Base-by-base conservation (phyloP, 2,888 invertebrate species). In the Philhelius pedissequus region DNA sequence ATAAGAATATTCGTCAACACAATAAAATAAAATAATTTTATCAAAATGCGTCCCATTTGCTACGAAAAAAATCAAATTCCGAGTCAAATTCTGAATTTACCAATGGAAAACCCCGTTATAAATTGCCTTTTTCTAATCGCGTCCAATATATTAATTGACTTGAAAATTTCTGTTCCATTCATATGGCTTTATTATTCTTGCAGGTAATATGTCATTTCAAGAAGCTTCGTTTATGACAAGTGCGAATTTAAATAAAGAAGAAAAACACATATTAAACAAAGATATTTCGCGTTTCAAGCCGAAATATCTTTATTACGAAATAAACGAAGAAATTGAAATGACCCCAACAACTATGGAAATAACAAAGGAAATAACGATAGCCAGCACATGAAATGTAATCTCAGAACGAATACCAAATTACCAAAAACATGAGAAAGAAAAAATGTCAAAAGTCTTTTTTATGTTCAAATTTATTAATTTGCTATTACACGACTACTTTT, bases 251-350 rank as follows among this genome's bases (percentile, higher is more conserved):
- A 89, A 89, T 62, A 89, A 89, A 48, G 82, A 86, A 69, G 87
- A 87, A 9, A 89, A 88, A 25, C 86, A 87, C 27, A 79, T 87
- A 4, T 86, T 90, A 64, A 86, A 87, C 0, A 88, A 88, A 0
- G 88, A 90, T 6, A 81, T 87, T 32, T 45, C 86, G 0, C 87
- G 88, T 18, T 90, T 89, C 8, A 88, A 87, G n/a, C 90, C 90
- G 2, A 89, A 88, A 9, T 90, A 90, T 86, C 87, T 90, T 3
- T 90, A 90, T 73, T 90, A 89, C 30, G 88, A 89, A 75, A 87
- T 89, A n/a, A 83, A 75, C 11, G 83, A 83, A 52, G 70, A 79
- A 11, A 70, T 83, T n/a, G 74, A 83, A 25, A 79, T 83, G 79
- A 79, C 70, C 8, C 79, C 83, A 52, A 83, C 69, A 4, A 70